phyloP scores from a whole-genome alignment of 2,888 invertebrate species.

The Drosophila algonquin region DNA sequence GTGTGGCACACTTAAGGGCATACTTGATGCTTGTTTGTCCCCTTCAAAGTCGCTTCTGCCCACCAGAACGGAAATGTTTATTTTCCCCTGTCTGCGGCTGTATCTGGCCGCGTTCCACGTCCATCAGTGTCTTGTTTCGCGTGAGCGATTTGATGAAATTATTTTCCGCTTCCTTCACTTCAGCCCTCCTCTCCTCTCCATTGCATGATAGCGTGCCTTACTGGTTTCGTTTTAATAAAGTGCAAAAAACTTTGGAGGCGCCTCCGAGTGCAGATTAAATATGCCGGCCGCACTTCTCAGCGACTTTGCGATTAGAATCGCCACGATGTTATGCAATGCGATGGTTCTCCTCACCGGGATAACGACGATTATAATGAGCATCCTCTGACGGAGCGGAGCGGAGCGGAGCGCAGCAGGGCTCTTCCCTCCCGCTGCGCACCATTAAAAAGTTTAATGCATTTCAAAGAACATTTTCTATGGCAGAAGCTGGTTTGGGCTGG shows the following conservation, averaged over 20 bases:
- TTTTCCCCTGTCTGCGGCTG: not conserved
- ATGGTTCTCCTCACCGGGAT: slow-evolving; percentile 26
- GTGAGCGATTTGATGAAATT: slow-evolving; percentile 25
- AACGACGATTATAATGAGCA: slow-evolving; percentile 26
- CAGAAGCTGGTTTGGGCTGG: not conserved
- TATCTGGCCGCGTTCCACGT: not conserved
- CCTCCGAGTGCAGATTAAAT: slow-evolving; percentile 74
- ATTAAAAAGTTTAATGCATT: slow-evolving; percentile 60
- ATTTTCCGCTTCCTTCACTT: slow-evolving; percentile 22
- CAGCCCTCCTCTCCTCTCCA: slow-evolving; percentile 10
- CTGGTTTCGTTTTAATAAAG: slow-evolving; percentile 53
- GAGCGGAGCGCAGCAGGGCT: slow-evolving; percentile 2
- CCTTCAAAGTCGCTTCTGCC: not conserved
- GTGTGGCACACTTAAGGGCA: slow-evolving; percentile 63
- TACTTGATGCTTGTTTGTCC: slow-evolving; percentile 33
- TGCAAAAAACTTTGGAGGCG: slow-evolving; percentile 56
- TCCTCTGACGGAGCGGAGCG: slow-evolving; percentile 14
- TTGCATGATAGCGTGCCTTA: not conserved
- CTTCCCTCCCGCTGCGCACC: slow-evolving; percentile 33
- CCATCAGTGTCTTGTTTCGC: slow-evolving; percentile 11
- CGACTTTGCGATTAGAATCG: slow-evolving; percentile 30
- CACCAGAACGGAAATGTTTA: not conserved
- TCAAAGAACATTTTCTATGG: slow-evolving; percentile 33
- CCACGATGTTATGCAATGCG: slow-evolving; percentile 31
- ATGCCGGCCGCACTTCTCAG: slow-evolving; percentile 57